Evolutionary conservation across 2,113 vertebrate genomes (phyloP).

Genomic region (Carassius carassius): DNA sequence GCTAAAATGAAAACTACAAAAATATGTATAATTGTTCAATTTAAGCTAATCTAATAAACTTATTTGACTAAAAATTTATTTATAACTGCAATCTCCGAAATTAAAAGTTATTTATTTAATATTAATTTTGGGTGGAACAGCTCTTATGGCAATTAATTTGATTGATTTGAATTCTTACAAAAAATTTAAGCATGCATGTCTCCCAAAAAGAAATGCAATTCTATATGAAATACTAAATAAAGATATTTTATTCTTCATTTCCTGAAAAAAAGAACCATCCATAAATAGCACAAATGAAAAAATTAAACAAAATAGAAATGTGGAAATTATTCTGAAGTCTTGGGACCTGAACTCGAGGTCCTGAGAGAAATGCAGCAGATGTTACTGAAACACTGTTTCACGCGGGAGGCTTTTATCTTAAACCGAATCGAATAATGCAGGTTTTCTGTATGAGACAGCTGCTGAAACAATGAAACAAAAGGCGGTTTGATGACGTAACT

Average conservation of each 20-base stretch:
- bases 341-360: fast-evolving
- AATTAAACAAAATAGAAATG: background rate
- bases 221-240: background rate
- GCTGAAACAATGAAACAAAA: constrained; percentile 24
- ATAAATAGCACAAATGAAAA: background rate
- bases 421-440: background rate
- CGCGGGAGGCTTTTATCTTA: background rate
- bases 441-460: background rate
- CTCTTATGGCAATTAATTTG: too few relatives aligned
- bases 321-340: background rate
- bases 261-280: too few relatives aligned
- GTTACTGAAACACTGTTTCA: background rate
- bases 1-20: too few relatives aligned
- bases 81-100: background rate
- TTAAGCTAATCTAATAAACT: background rate
- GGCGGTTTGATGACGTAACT: constrained; percentile 67
- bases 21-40: background rate
- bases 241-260: background rate
- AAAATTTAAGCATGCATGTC: background rate
- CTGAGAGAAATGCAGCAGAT: background rate
- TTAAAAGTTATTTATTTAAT: too few relatives aligned
- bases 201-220: background rate
- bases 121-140: too few relatives aligned
- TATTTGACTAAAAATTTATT: background rate
- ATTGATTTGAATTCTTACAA: background rate